Evolutionary conservation across 2,797 vertebrate genomes (phyloP).

Genomic region (Carcharodon carcharias): DNA sequence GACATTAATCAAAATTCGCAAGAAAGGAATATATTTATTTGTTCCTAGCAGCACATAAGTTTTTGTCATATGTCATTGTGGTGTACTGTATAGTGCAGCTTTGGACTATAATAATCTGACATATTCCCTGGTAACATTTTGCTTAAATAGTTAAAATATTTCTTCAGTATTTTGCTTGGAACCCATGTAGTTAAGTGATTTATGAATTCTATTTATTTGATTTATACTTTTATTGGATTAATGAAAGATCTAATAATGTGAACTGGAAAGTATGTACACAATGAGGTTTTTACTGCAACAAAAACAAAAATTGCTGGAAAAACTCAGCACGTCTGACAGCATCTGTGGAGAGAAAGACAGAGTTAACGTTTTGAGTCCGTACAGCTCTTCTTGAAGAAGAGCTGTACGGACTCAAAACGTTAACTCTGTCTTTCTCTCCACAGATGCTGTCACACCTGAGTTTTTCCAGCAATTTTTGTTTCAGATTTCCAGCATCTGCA

Average conservation of each 20-base stretch:
- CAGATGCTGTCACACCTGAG: too few relatives aligned
- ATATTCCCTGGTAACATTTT: too few relatives aligned
- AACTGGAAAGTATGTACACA: background rate
- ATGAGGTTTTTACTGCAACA: background rate
- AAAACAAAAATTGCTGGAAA: too few relatives aligned
- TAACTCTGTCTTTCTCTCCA: too few relatives aligned
- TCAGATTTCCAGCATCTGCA: too few relatives aligned
- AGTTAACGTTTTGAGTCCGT: too few relatives aligned
- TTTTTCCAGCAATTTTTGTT: too few relatives aligned
- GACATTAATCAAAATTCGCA: background rate
- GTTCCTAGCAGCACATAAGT: background rate
- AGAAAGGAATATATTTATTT: background rate
- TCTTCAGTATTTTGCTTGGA: background rate
- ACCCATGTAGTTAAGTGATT: background rate
- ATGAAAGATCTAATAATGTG: background rate
- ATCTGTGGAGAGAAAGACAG: too few relatives aligned
- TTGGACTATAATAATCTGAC: too few relatives aligned
- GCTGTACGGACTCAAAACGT: too few relatives aligned
- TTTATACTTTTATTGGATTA: background rate
- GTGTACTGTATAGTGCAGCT: background rate
- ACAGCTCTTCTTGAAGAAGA: too few relatives aligned
- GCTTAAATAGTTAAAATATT: background rate
- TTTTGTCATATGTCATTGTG: background rate
- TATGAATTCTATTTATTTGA: background rate
- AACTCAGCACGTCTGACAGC: too few relatives aligned